These are phyloP conservation scores for Diloba caeruleocephala DNA, from an alignment of 2,888 invertebrate species.

Conservation along the genomic window DNA sequence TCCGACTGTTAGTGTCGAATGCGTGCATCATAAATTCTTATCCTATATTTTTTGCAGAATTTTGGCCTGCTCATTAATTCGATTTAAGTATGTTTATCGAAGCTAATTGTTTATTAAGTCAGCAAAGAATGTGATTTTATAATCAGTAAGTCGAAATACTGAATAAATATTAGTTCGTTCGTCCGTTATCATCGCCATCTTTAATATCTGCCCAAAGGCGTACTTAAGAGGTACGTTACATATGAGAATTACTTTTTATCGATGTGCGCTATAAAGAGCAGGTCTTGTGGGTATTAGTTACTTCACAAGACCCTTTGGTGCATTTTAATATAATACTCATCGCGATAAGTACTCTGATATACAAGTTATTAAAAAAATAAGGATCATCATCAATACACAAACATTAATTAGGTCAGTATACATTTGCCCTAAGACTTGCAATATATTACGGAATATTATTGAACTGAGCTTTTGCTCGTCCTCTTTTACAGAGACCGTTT, in stretches of 20 bases:
- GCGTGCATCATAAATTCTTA: constrained; percentile 32
- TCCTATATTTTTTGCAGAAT: constrained; percentile 31
- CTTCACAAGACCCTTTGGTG: constrained; percentile 15
- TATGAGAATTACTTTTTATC: constrained; percentile 28
- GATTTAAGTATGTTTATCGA: constrained; percentile 27
- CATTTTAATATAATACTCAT: constrained; percentile 18
- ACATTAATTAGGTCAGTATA: no score
- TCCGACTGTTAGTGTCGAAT: no score
- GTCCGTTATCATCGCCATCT: constrained; percentile 43
- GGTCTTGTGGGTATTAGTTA: constrained; percentile 16
- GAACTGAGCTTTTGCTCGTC: no score
- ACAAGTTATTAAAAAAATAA: no score
- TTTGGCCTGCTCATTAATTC: constrained; percentile 49
- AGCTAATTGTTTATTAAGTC: constrained; percentile 51
- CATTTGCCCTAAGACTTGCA: no score
- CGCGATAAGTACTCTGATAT: no score
- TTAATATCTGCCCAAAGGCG: constrained; percentile 36
- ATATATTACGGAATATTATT: no score
- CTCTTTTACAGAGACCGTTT: no score
- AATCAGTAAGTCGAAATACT: constrained; percentile 44
- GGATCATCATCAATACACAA: no score
- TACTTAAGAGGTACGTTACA: constrained; percentile 28
- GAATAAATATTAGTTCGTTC: constrained; percentile 46
- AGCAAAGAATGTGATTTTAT: constrained; percentile 43
- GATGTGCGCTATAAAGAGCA: constrained; percentile 20